Conservation (phyloP, 2,888 invertebrate species). For the Conistra vaccinii region DNA sequence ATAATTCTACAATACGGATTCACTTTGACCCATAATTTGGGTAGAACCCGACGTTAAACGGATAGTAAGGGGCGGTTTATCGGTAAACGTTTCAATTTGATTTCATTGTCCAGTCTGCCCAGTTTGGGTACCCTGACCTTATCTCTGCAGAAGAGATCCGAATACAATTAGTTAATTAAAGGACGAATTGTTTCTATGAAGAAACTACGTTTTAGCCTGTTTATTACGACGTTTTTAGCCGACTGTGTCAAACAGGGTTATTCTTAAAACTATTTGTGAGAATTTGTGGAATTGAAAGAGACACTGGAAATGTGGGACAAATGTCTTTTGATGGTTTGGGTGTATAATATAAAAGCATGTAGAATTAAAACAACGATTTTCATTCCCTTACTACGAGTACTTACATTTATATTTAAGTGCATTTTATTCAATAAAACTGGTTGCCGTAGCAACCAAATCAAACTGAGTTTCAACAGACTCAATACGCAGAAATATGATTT, state of each 20-base stretch:
- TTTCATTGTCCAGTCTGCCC: conserved; percentile 56
- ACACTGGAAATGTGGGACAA: neutral
- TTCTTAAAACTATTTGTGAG: neutral
- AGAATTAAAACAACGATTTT: neutral
- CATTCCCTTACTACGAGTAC: neutral
- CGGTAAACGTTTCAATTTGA: conserved; percentile 59
- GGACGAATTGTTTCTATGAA: conserved; percentile 27
- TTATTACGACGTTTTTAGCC: neutral
- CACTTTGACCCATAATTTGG: conserved; percentile 55
- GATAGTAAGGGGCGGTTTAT: conserved; percentile 54
- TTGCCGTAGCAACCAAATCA: conserved; percentile 1
- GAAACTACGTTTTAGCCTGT: conserved; percentile 4
- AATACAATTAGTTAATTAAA: conserved; percentile 59
- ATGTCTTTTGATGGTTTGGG: neutral
- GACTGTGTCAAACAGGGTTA: neutral
- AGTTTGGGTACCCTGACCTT: conserved; percentile 29
- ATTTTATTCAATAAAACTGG: conserved; percentile 5
- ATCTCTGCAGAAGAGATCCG: conserved; percentile 44
- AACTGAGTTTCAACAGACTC: conserved; percentile 14
- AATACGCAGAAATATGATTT: conserved; percentile 30
- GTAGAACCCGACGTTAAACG: conserved; percentile 53
- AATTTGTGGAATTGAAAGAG: neutral
- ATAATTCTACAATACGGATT: conserved; percentile 45
- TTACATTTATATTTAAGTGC: no score
- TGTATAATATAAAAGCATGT: neutral